Conservation (phyloP, 2,113 vertebrate species). For the Tiliqua scincoides region DNA sequence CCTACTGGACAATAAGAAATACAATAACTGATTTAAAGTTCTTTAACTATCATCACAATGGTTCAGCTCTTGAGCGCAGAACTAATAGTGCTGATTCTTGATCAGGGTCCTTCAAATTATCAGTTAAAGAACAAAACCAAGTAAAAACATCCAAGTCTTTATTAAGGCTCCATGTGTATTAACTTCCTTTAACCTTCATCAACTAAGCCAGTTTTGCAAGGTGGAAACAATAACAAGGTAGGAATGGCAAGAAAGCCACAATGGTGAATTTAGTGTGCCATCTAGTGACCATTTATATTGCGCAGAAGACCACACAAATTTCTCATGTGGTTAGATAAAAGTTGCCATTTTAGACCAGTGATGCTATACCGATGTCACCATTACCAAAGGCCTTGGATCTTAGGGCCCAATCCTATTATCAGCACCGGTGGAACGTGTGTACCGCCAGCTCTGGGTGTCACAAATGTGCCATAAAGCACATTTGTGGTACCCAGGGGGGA, state of each 20-base stretch:
- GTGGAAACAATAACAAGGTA: accelerated
- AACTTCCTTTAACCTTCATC: background rate
- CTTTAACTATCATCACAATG: background rate
- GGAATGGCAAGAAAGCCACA: background rate
- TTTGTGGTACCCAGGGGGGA: too few relatives aligned
- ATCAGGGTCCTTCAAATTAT: accelerated
- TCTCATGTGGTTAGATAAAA: background rate
- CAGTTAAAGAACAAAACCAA: background rate
- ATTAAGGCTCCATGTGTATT: accelerated
- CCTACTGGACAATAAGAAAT: accelerated
- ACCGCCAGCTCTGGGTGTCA: too few relatives aligned
- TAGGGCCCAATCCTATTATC: too few relatives aligned
- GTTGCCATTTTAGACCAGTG: background rate
- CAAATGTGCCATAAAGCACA: too few relatives aligned
- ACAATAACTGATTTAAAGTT: background rate
- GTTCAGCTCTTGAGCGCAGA: background rate
- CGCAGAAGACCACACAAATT: background rate
- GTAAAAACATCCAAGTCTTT: accelerated
- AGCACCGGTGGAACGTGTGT: too few relatives aligned
- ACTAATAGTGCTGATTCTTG: background rate
- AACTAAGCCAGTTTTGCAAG: accelerated
- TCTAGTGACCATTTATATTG: conserved; percentile 56
- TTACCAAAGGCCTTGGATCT: background rate
- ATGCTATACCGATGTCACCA: background rate
- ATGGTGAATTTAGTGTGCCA: conserved; percentile 46